phyloP scores from a whole-genome alignment of 2,888 invertebrate species.

The Cataglyphis cursor region DNA sequence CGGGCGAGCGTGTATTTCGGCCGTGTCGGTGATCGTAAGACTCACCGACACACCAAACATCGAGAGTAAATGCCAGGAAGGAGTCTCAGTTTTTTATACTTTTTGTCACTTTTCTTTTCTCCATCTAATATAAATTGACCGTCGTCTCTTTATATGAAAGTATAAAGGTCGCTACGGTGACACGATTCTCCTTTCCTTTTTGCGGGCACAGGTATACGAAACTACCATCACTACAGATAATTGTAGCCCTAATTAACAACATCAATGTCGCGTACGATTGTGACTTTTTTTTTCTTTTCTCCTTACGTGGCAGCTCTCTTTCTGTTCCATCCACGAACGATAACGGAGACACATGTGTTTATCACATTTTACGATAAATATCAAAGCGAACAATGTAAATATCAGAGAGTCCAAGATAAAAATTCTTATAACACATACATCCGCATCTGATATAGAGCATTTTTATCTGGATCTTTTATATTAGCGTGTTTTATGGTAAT shows the following conservation, averaged over 20 bases:
- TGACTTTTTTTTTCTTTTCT: conserved; percentile 39
- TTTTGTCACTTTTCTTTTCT: conserved; percentile 36
- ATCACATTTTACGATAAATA: not conserved
- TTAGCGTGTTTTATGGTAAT: not conserved
- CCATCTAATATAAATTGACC: conserved; percentile 43
- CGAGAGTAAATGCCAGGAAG: conserved; percentile 60
- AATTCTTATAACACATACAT: not conserved
- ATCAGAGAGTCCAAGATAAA: conserved; percentile 10
- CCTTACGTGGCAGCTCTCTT: conserved; percentile 41
- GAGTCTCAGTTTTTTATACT: conserved; percentile 43
- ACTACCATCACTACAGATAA: conserved; percentile 69
- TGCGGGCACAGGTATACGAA: conserved; percentile 60
- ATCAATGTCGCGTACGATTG: conserved; percentile 62
- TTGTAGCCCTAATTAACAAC: conserved; percentile 67
- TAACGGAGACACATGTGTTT: not conserved
- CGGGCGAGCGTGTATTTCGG: conserved; percentile 65
- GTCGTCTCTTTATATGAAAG: conserved; percentile 67
- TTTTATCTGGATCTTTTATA: not conserved
- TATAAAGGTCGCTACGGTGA: conserved; percentile 66
- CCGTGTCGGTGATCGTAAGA: conserved; percentile 54
- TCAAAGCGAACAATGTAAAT: not conserved
- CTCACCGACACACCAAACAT: conserved; percentile 54
- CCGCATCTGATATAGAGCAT: not conserved
- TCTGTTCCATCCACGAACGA: conserved; percentile 32
- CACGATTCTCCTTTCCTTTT: conserved; percentile 48